These are phyloP conservation scores for Danio choprae DNA, from an alignment of 2,797 vertebrate genomes.

Conservation along the genomic window DNA sequence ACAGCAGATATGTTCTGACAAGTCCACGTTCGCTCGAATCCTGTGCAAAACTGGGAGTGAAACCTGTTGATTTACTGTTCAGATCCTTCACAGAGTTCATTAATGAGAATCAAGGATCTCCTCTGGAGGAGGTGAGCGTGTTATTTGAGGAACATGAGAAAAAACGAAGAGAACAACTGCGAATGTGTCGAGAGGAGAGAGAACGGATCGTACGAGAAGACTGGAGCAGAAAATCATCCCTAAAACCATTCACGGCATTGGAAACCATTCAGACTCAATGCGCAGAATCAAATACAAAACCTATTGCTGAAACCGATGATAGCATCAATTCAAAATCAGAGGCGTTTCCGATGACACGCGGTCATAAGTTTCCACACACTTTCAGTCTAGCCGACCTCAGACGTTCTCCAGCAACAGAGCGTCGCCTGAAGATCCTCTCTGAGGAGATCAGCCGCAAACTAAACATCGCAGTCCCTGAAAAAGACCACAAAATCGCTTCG, in stretches of 20 bases:
- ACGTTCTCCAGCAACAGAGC: slow-evolving; percentile 65
- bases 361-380: slow-evolving; percentile 50
- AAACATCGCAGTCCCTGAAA: slow-evolving; percentile 73
- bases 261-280: slow-evolving; percentile 48
- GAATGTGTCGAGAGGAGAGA: slow-evolving; percentile 71
- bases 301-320: slow-evolving; percentile 49
- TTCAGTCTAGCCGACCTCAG: slow-evolving; percentile 73
- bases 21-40: slow-evolving; percentile 70
- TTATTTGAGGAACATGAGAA: slow-evolving; percentile 76
- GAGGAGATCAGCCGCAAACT: slow-evolving; percentile 70
- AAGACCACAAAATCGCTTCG: slow-evolving; percentile 83
- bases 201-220: slow-evolving; percentile 66
- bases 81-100: slow-evolving; percentile 71
- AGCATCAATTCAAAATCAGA: slow-evolving; percentile 53
- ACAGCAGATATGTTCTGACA: slow-evolving; percentile 66
- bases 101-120: slow-evolving; percentile 55
- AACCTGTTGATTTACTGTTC: slow-evolving; percentile 74
- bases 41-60: slow-evolving; percentile 65
- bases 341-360: background rate
- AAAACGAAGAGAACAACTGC: slow-evolving; percentile 68
- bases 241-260: slow-evolving; percentile 50
- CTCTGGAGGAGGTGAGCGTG: slow-evolving; percentile 64
- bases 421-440: slow-evolving; percentile 69
- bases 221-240: slow-evolving; percentile 41
- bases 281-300: slow-evolving; percentile 25